phyloP scores from a whole-genome alignment of 1,140 invertebrate genomes.

The roundworm (Caenorhabditis elegans) region DNA sequence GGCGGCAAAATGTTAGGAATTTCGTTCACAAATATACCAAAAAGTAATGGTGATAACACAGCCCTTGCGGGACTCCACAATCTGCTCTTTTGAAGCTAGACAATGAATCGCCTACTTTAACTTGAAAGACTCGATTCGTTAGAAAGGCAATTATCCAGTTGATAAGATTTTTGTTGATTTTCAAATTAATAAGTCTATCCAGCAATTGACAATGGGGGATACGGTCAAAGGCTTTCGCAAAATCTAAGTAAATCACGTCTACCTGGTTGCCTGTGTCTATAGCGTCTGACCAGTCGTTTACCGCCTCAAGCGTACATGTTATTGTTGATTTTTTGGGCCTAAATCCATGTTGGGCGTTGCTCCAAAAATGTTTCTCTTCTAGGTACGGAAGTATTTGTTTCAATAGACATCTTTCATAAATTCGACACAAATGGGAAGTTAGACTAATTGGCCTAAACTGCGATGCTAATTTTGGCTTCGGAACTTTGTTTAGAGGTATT shows the following conservation, averaged over 20 bases:
- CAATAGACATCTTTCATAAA: not conserved
- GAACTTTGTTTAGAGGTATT: no score
- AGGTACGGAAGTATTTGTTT: not conserved
- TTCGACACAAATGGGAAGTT: no score
- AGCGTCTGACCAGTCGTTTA: not conserved
- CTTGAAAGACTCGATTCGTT: no score
- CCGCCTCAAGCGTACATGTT: not conserved
- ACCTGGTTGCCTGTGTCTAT: not conserved
- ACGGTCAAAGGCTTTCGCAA: not conserved
- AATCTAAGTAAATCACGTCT: not conserved
- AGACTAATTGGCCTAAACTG: not conserved
- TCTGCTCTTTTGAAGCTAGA: no score
- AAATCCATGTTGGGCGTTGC: not conserved
- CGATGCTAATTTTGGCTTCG: not conserved
- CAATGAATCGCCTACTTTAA: no score
- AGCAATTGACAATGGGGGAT: not conserved
- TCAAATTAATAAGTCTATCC: no score
- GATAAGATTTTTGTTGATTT: no score
- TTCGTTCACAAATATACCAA: no score
- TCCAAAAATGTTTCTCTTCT: not conserved
- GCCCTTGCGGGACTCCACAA: no score
- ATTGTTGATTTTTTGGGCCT: not conserved
- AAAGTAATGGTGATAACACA: no score
- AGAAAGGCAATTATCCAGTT: no score
- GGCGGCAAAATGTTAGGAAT: no score